Evolutionary conservation across 1,140 invertebrate genomes (phyloP), one percentile per base, ranked within the genome.

Genomic region (Drosophila parvula): DNA sequence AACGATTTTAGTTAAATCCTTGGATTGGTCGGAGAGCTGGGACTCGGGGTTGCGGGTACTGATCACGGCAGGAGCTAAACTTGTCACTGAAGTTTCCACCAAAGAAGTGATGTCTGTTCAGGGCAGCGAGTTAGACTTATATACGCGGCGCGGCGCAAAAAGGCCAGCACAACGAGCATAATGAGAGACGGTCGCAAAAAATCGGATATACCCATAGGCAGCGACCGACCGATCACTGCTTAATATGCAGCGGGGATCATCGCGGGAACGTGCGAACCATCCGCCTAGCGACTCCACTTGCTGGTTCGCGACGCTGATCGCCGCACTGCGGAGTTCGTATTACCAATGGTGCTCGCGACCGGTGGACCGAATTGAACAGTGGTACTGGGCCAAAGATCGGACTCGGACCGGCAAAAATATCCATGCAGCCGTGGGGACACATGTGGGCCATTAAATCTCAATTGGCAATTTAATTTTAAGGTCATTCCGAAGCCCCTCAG

Each of bases 1-100:
- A 61, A 38, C 16, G 34, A 56, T 14, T 45, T 12, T 27, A 30
- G 16, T 48, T 51, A 34, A 43, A 43, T 71, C 50, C 34, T 53
- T 63, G 16, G 11, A 43, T 44, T 18, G 43, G 57, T 38, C 58
- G 58, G 11, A 30, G 32, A 18, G 22, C 4, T 14, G 36, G 12
- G 32, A 22, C 55, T 41, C n/a, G 41, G 53, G 18, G 57, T 70
- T 59, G 70, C 45, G 78, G 70, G 86, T 60, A 82, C 81, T 85
- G 88, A 91, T 91, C 90, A 90, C 88, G 50, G 58, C 81, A 81
- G 91, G 91, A 91, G 91, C 90, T 91, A 91, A 91, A 91, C 91
- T 91, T 91, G 77, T 79, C 85, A 85, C 79, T 91, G 68, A 91
- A 91, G 91, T 91, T 91, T 91, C 91, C 91, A 91, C 91, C 91